Conservation (phyloP, 2,888 invertebrate species). For the Halocaridina rubra region DNA sequence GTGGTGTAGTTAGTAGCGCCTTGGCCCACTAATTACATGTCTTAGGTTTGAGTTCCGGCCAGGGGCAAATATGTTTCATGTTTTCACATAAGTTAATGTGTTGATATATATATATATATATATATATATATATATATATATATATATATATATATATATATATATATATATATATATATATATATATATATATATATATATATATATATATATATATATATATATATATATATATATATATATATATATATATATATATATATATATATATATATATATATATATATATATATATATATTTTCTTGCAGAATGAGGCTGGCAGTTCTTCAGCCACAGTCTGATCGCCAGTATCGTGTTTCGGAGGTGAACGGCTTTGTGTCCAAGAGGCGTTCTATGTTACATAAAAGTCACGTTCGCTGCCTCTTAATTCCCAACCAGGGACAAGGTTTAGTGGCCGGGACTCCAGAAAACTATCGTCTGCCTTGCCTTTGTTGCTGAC, state of each 20-base stretch:
- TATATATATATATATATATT: background rate
- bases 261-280: background rate
- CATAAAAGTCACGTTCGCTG: constrained; percentile 54
- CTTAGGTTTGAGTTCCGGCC: too few relatives aligned
- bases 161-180: too few relatives aligned
- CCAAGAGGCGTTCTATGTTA: constrained; percentile 47
- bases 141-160: too few relatives aligned
- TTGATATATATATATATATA: too few relatives aligned
- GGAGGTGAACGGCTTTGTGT: constrained; percentile 45
- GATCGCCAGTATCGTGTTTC: constrained; percentile 35
- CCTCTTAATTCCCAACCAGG: constrained; percentile 42
- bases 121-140: too few relatives aligned
- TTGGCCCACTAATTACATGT: too few relatives aligned
- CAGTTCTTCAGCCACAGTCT: constrained; percentile 46
- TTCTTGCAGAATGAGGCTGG: constrained; percentile 25
- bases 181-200: too few relatives aligned
- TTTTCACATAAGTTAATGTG: too few relatives aligned
- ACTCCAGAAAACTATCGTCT: constrained; percentile 34
- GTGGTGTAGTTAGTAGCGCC: too few relatives aligned
- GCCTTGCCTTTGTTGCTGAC: constrained; percentile 40
- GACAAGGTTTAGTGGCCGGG: constrained; percentile 48
- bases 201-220: background rate
- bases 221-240: constrained; percentile 7
- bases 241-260: background rate
- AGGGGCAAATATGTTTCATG: too few relatives aligned